These are phyloP conservation scores for Synanceia verrucosa DNA, from an alignment of 2,797 vertebrate species.

Conservation along the genomic window DNA sequence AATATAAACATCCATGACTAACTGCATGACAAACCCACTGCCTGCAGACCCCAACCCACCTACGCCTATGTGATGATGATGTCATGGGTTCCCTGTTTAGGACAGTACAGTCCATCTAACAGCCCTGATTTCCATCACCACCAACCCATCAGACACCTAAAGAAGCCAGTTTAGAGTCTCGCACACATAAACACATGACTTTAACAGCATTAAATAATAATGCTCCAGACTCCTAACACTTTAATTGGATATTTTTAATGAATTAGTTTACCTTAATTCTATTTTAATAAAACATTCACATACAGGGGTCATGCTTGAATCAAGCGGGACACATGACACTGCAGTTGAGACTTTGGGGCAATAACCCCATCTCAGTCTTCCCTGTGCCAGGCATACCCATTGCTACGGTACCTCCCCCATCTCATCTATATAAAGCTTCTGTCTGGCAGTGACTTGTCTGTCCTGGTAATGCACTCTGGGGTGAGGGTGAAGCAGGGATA, in stretches of 20 bases:
- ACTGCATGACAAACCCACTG: conserved; percentile 29
- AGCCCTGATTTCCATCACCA: not conserved
- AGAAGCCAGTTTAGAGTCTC: not conserved
- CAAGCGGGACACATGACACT: conserved; percentile 30
- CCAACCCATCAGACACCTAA: conserved; percentile 1
- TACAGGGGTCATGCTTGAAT: not conserved
- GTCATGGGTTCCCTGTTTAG: conserved; percentile 31
- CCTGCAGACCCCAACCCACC: conserved; percentile 27
- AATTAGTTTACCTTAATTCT: not conserved
- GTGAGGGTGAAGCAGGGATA: conserved; percentile 15
- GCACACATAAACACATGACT: not conserved
- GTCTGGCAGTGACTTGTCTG: conserved; percentile 39
- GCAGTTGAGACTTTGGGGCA: conserved; percentile 3
- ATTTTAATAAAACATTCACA: not conserved
- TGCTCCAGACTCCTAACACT: conserved; percentile 35
- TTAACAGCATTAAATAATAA: conserved; percentile 56
- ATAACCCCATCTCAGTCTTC: conserved; percentile 21
- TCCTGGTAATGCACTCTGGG: conserved; percentile 16
- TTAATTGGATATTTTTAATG: not conserved
- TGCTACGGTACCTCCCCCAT: conserved; percentile 31
- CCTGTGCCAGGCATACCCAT: conserved; percentile 44
- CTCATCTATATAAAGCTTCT: conserved; percentile 71
- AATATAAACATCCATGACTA: conserved; percentile 67
- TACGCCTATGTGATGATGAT: conserved; percentile 24
- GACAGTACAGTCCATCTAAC: not conserved